These are phyloP conservation scores for Cephonodes hylas DNA, from an alignment of 2,888 invertebrate genomes.

Conservation along the genomic window DNA sequence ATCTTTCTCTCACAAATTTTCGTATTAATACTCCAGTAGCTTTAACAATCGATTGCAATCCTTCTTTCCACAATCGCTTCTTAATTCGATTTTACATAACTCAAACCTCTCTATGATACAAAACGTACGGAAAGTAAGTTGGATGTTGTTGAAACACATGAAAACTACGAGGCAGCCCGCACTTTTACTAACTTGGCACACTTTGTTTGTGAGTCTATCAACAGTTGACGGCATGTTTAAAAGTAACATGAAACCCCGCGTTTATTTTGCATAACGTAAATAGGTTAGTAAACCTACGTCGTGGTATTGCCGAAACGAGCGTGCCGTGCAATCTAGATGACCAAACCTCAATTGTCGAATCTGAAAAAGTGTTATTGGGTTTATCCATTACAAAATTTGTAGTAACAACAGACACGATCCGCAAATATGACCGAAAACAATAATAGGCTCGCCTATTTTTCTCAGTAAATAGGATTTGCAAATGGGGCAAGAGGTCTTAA, in stretches of 20 bases:
- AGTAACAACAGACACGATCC: no score
- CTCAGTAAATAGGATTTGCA: no score
- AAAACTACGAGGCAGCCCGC: background rate
- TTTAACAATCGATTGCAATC: no score
- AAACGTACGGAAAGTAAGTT: background rate
- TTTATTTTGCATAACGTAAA: background rate
- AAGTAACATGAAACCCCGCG: background rate
- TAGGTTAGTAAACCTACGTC: conserved; percentile 3
- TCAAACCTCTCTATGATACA: background rate
- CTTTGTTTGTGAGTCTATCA: background rate
- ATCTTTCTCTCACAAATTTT: no score
- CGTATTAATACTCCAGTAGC: no score
- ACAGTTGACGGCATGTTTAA: background rate
- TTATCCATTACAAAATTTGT: no score
- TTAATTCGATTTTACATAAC: background rate
- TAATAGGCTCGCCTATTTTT: no score
- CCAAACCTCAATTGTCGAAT: no score
- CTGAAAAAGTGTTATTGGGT: no score
- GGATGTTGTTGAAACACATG: background rate
- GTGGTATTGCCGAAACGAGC: no score
- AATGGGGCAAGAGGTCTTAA: background rate
- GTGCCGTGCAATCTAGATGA: no score
- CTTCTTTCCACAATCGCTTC: background rate
- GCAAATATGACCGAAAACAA: no score
- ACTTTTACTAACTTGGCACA: background rate